Conservation (phyloP, 1,140 invertebrate species). For the Brachystomella parvula region DNA sequence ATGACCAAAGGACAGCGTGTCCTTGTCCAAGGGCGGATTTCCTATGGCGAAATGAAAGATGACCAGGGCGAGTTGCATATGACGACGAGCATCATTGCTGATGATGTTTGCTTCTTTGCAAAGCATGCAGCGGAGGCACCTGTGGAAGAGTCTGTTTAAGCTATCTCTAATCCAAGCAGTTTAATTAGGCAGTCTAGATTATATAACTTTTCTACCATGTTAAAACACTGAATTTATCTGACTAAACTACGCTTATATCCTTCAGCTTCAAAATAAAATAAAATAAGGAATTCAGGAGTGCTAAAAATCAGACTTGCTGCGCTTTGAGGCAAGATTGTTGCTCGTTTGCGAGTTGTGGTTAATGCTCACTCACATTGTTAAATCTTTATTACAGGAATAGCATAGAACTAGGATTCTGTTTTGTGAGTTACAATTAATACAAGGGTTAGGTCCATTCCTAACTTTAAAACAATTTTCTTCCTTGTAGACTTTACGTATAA, state of each 20-base stretch:
- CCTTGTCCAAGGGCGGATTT: constrained; percentile 69
- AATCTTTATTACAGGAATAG: neutral
- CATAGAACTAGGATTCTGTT: neutral
- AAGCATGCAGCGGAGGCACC: constrained; percentile 13
- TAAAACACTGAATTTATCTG: too few relatives aligned
- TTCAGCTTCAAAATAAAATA: too few relatives aligned
- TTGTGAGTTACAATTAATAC: constrained; percentile 5
- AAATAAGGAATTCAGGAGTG: too few relatives aligned
- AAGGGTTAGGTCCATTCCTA: neutral
- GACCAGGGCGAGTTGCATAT: constrained; percentile 60
- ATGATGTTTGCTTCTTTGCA: constrained; percentile 74
- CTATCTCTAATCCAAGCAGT: too few relatives aligned
- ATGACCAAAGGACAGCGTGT: constrained; percentile 79
- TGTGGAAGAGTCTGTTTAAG: neutral
- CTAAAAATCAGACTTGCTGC: too few relatives aligned
- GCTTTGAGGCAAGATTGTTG: too few relatives aligned
- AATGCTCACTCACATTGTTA: too few relatives aligned
- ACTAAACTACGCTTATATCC: too few relatives aligned
- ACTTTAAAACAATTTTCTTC: neutral
- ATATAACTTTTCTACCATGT: too few relatives aligned
- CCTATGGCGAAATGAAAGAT: constrained; percentile 76
- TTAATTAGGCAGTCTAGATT: too few relatives aligned
- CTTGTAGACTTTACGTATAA: constrained; percentile 5
- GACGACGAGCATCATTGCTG: constrained; percentile 72
- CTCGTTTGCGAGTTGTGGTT: too few relatives aligned